Evolutionary conservation across 2,888 invertebrate genomes (phyloP), one percentile per base, ranked within the genome.

Genomic region (Unio delphinus): DNA sequence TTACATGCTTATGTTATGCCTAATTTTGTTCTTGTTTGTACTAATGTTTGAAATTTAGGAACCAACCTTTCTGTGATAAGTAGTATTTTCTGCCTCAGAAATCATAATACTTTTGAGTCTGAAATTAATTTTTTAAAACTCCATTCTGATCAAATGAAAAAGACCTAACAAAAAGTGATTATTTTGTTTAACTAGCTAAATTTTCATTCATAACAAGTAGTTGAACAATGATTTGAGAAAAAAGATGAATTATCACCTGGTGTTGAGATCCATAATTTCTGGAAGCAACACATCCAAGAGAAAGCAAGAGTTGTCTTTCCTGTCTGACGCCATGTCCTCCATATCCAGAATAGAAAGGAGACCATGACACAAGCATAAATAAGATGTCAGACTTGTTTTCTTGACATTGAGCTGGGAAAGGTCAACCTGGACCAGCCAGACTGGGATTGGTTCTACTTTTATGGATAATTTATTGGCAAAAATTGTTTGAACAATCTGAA

Each of bases 291-390:
- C 63, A 64, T 80, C 80, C 26, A 80, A 59, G 23, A 79, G 61
- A 56, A 79, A 67, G 60, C 75, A 75, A 62, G 63, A 72, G 5
- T 72, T 72, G 55, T 67, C 54, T 17, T 61, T 26, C 11, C 28
- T 18, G n/a, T 64, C 58, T 56, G 30, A 17, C 20, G 76, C 61
- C 57, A 83, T 67, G 26, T 75, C 73, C 61, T 75, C 71, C 57
- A 72, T 61, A 34, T 80, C 64, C 55, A 83, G 67, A 70, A 80
- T 78, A 6, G 83, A 75, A 18, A 85, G 69, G 20, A 80, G 66
- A 18, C 83, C 83, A 73, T 80, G 80, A 65, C 76, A 72, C 45
- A 81, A 62, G 64, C 82, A 80, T 55, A 85, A 70, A 64, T 78
- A 73, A 60, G 81, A 68, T 54, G 80, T 75, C 23, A 68, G 64